A percentile compares a stretch with the other conserved stretches of the same genome.
Evolutionary conservation across 2,113 vertebrate genomes (phyloP).

Genomic region (Turdus rufiventris): DNA sequence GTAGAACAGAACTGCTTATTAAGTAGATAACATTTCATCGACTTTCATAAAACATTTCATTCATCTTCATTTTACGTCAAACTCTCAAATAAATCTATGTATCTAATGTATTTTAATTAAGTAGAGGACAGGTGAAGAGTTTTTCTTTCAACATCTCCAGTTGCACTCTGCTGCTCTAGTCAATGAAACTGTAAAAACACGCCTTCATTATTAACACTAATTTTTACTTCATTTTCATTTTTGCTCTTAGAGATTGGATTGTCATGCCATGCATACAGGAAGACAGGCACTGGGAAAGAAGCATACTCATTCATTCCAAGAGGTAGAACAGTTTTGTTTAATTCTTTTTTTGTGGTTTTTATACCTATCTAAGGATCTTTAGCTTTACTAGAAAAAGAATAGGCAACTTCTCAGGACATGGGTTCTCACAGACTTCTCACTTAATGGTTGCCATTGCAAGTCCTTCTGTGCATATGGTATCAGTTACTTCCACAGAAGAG

Average conservation of each 20-base stretch:
- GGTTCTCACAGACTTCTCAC: not conserved
- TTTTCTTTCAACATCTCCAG: conserved; percentile 45
- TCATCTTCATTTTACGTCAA: conserved; percentile 64
- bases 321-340: not conserved
- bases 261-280: not conserved
- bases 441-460: not conserved
- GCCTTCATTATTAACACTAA: conserved; percentile 44
- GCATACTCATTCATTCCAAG: not conserved
- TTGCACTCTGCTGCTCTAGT: conserved; percentile 50
- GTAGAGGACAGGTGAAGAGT: conserved; percentile 28
- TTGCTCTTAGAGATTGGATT: not conserved
- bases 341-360: not conserved
- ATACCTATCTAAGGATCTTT: not conserved
- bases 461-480: not conserved
- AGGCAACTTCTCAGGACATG: not conserved
- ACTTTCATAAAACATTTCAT: conserved; percentile 54
- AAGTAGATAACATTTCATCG: conserved; percentile 29
- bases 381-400: not conserved
- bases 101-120: conserved; percentile 66
- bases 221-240: conserved; percentile 40
- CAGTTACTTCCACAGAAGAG: not conserved
- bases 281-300: not conserved
- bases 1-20: conserved; percentile 47
- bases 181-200: conserved; percentile 42
- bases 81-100: conserved; percentile 47